Percentiles rank a stretch among this genome's conserved stretches.
Conservation (phyloP, 2,888 invertebrate species). For the Eupithecia pulchellata region DNA sequence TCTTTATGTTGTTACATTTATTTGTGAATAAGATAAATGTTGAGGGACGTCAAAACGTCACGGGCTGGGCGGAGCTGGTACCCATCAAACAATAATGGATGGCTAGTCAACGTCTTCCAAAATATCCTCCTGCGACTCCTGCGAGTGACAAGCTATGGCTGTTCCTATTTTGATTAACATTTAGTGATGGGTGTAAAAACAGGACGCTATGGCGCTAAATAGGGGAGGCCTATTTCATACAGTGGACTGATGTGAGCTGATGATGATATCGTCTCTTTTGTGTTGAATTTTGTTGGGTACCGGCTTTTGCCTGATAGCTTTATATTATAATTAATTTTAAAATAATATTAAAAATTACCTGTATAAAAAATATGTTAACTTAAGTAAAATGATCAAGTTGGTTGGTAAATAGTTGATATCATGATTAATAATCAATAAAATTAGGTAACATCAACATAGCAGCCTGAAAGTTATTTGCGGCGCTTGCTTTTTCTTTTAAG, state of each 20-base stretch:
- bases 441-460: background rate
- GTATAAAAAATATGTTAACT: background rate
- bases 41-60: background rate
- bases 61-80: background rate
- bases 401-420: conserved; percentile 11
- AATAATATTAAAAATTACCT: background rate
- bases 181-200: too few relatives aligned
- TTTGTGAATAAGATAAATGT: background rate
- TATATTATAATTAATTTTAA: background rate
- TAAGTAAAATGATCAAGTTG: conserved; percentile 4
- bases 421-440: background rate
- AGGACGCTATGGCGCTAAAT: too few relatives aligned
- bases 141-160: background rate
- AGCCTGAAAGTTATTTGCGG: background rate
- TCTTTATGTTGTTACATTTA: background rate
- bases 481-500: background rate
- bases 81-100: background rate
- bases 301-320: background rate
- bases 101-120: background rate
- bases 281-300: background rate
- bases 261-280: too few relatives aligned
- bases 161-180: background rate
- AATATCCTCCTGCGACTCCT: background rate
- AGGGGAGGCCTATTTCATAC: too few relatives aligned
- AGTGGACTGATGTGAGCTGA: too few relatives aligned